These are phyloP conservation scores for Centroberyx gerrardi DNA, from an alignment of 2,797 vertebrate genomes.

Conservation along the genomic window DNA sequence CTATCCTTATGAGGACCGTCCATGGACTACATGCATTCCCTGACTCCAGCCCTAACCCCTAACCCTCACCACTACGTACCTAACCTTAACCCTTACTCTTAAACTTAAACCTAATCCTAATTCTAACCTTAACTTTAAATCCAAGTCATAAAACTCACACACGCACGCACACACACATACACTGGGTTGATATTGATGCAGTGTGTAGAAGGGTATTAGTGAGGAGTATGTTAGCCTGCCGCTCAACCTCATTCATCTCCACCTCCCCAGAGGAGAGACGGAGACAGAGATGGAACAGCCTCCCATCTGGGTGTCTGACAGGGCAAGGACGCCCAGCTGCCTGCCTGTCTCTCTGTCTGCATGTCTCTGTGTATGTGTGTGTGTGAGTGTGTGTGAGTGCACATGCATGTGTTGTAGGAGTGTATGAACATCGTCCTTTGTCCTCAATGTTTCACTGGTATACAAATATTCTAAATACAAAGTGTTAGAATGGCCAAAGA, in stretches of 20 bases:
- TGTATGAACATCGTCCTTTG: too few relatives aligned
- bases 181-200: slow-evolving; percentile 27
- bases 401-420: neutral
- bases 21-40: neutral
- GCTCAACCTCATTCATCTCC: slow-evolving; percentile 53
- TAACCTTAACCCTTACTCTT: too few relatives aligned
- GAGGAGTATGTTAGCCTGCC: slow-evolving; percentile 23
- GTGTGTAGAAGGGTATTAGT: slow-evolving; percentile 12
- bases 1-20: neutral
- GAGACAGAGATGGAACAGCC: slow-evolving; percentile 39
- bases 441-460: neutral
- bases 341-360: slow-evolving; percentile 22
- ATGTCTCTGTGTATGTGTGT: slow-evolving; percentile 15
- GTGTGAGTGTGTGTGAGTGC: slow-evolving; percentile 6
- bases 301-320: slow-evolving; percentile 59
- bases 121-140: neutral
- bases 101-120: neutral
- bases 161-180: slow-evolving; percentile 3
- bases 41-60: neutral
- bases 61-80: too few relatives aligned
- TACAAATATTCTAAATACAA: neutral
- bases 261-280: slow-evolving; percentile 30
- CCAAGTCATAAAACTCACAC: neutral
- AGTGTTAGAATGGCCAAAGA: too few relatives aligned
- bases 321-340: slow-evolving; percentile 46